These are phyloP conservation scores for Picus viridis DNA, from an alignment of 2,797 vertebrate genomes.

Conservation along the genomic window DNA sequence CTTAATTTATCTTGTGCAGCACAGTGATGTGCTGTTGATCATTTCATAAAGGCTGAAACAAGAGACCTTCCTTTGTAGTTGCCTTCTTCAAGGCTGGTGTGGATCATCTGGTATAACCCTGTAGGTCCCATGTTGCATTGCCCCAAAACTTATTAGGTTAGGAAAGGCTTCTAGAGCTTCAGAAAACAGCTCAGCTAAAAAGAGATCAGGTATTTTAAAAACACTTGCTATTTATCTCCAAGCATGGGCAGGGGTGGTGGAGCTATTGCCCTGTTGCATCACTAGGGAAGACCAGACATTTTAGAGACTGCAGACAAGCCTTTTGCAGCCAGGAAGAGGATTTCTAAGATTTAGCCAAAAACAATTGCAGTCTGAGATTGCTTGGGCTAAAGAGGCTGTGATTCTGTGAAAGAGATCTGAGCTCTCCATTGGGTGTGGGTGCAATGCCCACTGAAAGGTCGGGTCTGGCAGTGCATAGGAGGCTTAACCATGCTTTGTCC, in stretches of 20 bases:
- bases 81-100: background rate
- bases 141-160: background rate
- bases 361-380: background rate
- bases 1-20: conserved; percentile 12
- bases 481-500: background rate
- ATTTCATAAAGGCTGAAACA: conserved; percentile 6
- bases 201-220: background rate
- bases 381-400: background rate
- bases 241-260: background rate
- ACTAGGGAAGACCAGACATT: background rate
- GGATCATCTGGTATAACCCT: background rate
- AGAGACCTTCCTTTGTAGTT: background rate
- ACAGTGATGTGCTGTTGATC: background rate
- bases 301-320: background rate
- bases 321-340: background rate
- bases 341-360: background rate
- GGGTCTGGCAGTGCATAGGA: background rate
- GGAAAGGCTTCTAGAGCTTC: background rate
- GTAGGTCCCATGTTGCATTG: background rate
- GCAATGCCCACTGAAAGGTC: background rate
- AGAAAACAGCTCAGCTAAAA: background rate
- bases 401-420: background rate
- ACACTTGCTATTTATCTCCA: background rate
- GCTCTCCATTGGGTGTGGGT: accelerated
- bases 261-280: background rate